Percentiles rank a stretch among this genome's conserved stretches.
phyloP scores from a whole-genome alignment of 2,888 invertebrate species.

The Troilus luridus region DNA sequence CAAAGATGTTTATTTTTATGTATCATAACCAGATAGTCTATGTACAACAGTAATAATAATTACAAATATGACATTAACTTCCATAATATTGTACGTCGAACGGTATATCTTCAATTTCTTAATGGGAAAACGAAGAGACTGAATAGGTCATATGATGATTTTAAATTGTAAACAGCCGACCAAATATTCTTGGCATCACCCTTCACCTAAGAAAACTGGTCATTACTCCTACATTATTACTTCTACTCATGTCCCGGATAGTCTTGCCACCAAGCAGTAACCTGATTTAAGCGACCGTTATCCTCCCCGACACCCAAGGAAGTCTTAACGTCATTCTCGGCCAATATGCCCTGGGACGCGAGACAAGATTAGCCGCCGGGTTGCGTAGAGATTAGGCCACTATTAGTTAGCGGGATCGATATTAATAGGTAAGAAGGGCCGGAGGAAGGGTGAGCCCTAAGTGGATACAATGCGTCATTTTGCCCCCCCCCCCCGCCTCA shows the following conservation, averaged over 20 bases:
- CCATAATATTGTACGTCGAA: too few species aligned
- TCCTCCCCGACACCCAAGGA: background rate
- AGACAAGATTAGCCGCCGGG: constrained; percentile 15
- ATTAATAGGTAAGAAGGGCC: constrained; percentile 34
- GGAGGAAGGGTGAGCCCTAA: constrained; percentile 12
- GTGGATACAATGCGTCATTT: constrained; percentile 49
- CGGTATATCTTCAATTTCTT: too few species aligned
- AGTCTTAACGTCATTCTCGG: background rate
- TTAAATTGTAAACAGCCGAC: too few species aligned
- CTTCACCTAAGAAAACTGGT: too few species aligned
- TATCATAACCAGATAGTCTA: too few species aligned
- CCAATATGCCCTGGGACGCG: background rate
- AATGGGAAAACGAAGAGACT: too few species aligned
- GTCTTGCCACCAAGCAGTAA: background rate
- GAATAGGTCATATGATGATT: too few species aligned
- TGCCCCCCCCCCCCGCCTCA: background rate
- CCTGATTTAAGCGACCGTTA: background rate
- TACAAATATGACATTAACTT: too few species aligned
- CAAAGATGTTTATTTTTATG: too few species aligned
- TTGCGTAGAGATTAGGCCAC: background rate
- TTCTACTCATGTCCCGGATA: background rate
- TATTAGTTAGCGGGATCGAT: constrained; percentile 38
- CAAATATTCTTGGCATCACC: too few species aligned
- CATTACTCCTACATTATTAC: background rate
- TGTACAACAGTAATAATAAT: too few species aligned